phyloP scores from a whole-genome alignment of 2,113 vertebrate species.

The Psittacara wagleri region DNA sequence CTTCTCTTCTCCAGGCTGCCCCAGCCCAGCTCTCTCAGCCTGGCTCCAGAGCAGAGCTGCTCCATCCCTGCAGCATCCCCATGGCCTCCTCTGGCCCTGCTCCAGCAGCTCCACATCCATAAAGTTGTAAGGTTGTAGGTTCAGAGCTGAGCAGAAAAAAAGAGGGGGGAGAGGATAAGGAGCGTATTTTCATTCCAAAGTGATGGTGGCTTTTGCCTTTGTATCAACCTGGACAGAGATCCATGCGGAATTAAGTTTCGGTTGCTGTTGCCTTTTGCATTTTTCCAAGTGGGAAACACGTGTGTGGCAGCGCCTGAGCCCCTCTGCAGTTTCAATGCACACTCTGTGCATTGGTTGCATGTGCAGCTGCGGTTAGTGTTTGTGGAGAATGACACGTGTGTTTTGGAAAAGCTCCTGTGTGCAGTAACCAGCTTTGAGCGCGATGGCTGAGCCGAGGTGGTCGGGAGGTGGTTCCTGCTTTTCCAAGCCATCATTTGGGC shows the following conservation, averaged over 20 bases:
- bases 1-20: too few species aligned
- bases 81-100: background rate
- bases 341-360: background rate
- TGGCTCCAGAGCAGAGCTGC: background rate
- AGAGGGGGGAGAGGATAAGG: background rate
- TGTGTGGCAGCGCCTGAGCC: background rate
- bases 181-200: background rate
- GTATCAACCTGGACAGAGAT: background rate
- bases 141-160: background rate
- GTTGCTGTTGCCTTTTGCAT: background rate
- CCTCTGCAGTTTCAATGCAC: background rate
- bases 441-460: background rate
- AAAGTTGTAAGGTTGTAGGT: background rate
- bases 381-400: background rate
- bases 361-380: background rate
- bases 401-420: background rate
- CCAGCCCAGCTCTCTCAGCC: background rate
- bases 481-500: background rate
- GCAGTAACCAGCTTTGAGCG: background rate
- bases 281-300: background rate
- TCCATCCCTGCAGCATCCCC: background rate
- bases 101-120: background rate
- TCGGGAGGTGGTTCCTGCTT: background rate
- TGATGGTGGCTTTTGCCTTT: background rate
- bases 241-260: background rate